Percentiles rank a stretch among this genome's conserved stretches.
Evolutionary conservation across 2,888 invertebrate genomes (phyloP).

Genomic region (Aplocera efformata): DNA sequence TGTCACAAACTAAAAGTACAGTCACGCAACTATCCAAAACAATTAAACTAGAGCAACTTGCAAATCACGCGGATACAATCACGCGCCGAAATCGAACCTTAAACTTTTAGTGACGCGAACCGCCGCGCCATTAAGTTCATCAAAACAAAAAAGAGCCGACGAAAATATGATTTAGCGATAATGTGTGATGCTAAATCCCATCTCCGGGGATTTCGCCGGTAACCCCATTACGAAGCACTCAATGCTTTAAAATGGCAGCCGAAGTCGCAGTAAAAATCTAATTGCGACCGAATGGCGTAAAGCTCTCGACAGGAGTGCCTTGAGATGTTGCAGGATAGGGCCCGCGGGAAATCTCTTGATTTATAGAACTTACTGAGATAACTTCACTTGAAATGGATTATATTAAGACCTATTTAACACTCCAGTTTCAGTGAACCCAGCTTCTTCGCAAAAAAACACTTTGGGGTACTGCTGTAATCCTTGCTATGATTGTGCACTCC

Average conservation of each 20-base stretch:
- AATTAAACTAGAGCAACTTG: too few relatives aligned
- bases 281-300: conserved; percentile 20
- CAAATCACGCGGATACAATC: too few relatives aligned
- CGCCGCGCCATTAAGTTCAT: not conserved
- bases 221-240: conserved; percentile 22
- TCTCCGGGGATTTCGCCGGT: conserved; percentile 16
- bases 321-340: conserved; percentile 12
- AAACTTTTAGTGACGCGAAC: too few relatives aligned
- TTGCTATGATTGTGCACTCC: too few relatives aligned
- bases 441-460: too few relatives aligned
- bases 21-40: too few relatives aligned
- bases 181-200: conserved; percentile 23
- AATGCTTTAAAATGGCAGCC: conserved; percentile 20
- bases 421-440: too few relatives aligned
- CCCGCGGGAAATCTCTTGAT: conserved; percentile 13
- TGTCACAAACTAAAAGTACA: too few relatives aligned
- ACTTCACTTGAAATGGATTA: too few relatives aligned
- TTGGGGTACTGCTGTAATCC: too few relatives aligned
- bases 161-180: conserved; percentile 25
- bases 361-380: conserved; percentile 10
- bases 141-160: conserved; percentile 2
- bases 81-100: too few relatives aligned
- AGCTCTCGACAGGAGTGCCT: conserved; percentile 19
- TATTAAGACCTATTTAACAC: too few relatives aligned
- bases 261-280: conserved; percentile 25